These are phyloP conservation scores for Phrynocephalus forsythii DNA, from an alignment of 2,797 vertebrate genomes.

Conservation along the genomic window DNA sequence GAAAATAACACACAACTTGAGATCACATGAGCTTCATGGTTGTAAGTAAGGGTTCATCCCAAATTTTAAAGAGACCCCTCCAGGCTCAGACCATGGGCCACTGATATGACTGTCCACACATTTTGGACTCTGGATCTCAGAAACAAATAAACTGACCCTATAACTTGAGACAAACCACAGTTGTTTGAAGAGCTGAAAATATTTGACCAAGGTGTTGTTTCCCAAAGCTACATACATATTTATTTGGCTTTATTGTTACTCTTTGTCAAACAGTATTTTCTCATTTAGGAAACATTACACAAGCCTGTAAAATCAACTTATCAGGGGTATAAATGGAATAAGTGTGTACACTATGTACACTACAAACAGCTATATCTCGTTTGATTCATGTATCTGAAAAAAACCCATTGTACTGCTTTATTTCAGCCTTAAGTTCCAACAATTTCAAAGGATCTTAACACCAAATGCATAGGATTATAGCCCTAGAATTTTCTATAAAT, in stretches of 20 bases:
- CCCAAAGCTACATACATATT: background rate
- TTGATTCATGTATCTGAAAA: background rate
- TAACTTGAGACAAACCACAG: background rate
- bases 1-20: no score
- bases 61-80: no score
- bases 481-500: no score
- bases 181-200: background rate
- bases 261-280: background rate
- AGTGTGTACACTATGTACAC: no score
- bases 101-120: background rate
- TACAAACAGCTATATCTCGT: no score
- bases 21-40: no score
- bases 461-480: background rate
- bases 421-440: background rate
- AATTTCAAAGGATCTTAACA: no score
- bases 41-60: no score
- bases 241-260: no score
- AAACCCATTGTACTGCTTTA: background rate
- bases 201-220: background rate
- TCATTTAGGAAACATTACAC: background rate
- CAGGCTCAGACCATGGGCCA: no score
- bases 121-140: background rate
- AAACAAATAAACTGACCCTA: background rate
- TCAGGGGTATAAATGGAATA: background rate
- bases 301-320: background rate